phyloP scores from a whole-genome alignment of 2,113 vertebrate genomes.

The Sinocyclocheilus anophthalmus region DNA sequence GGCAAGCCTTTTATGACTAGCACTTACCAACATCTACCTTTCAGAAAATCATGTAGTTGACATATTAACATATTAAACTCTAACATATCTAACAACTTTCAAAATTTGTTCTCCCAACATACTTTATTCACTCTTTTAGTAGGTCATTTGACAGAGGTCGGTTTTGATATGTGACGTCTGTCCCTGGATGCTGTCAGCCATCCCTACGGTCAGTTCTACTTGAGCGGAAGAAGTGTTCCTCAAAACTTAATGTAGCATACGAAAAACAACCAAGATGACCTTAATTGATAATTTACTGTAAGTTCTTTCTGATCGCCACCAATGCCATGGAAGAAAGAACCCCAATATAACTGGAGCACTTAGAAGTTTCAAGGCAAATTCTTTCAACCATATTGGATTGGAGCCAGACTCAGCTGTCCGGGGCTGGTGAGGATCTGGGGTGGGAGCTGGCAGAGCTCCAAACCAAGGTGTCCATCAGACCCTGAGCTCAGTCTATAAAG shows the following conservation, averaged over 20 bases:
- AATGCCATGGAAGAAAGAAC: background rate
- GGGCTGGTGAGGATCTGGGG: background rate
- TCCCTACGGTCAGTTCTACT: conserved; percentile 13
- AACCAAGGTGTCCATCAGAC: conserved; percentile 26
- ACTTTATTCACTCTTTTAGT: background rate
- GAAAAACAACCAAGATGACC: conserved; percentile 32
- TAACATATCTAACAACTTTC: no score
- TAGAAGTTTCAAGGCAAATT: conserved; percentile 29
- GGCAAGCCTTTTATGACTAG: no score
- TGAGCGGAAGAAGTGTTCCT: background rate
- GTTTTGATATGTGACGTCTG: conserved; percentile 28
- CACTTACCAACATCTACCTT: no score
- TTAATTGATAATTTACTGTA: conserved; percentile 24
- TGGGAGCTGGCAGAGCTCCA: conserved; percentile 30
- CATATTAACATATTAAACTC: no score
- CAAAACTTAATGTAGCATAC: conserved; percentile 33
- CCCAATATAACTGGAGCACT: background rate
- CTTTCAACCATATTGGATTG: conserved; percentile 9
- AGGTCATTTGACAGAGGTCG: conserved; percentile 26
- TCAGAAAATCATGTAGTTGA: no score
- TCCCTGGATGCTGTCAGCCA: background rate
- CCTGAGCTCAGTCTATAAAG: conserved; percentile 38
- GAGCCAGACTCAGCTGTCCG: background rate
- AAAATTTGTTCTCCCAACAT: background rate
- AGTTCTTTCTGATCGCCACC: conserved; percentile 3